Base-by-base conservation (phyloP, 2,797 vertebrate genomes). In the Okamejei kenojei region DNA sequence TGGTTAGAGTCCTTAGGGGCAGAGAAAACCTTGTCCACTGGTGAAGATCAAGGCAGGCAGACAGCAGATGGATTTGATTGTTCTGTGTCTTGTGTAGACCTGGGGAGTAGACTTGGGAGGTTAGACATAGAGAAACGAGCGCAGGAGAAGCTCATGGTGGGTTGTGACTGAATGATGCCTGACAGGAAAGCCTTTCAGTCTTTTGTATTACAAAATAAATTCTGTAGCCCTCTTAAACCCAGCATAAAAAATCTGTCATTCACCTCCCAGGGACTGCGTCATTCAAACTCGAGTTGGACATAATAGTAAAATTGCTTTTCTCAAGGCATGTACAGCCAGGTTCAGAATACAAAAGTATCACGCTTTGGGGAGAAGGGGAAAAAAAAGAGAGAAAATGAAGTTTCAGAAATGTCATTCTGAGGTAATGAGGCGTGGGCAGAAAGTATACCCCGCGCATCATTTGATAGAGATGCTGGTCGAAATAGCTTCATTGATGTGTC, bases 401-500 rank as follows among this genome's bases (percentile, higher is more conserved):
- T 99, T 99, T 97, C 98, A 97, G 98, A 97, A 98, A 99, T 98
- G 98, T 98, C 98, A 99, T 98, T 97, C 98, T 97, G 98, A 97
- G 97, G 98, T 99, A 99, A 99, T 99, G 99, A 99, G 99, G 97
- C 99, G 97, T 98, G 98, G 98, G 99, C 98, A 97, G 98, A 98
- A 98, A 99, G 99, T 99, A 99, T 98, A 99, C 98, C 98, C 98
- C 97, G 98, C 98, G 98, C 98, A 99, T 99, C 98, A 99, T 99
- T 97, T 97, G 98, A 99, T 98, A 98, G 98, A 99, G 98, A 99
- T 98, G 98, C 98, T 98, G 97, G 98, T 97, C 97, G 98, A 98
- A 99, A 99, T 98, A 98, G 98, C 98, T 99, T 99, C 98, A 99
- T 98, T 99, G 98, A 98, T 97, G 98, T 99, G 98, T 98, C 99